phyloP scores from a whole-genome alignment of 2,888 invertebrate species.

The Leucozona laternaria region DNA sequence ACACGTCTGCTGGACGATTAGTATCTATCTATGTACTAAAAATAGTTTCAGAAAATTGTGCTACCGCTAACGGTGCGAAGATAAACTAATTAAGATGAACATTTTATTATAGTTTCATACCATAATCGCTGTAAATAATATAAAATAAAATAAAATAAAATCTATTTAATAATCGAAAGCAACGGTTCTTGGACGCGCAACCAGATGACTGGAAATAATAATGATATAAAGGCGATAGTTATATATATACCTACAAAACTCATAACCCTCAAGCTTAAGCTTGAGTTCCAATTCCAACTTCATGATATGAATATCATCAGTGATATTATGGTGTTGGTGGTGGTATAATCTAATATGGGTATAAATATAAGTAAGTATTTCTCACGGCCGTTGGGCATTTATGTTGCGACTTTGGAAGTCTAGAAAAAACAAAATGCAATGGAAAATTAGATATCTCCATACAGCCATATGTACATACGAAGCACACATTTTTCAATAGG shows the following conservation, averaged over 20 bases:
- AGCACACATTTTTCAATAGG: background rate
- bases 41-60: slow-evolving; percentile 57
- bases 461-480: background rate
- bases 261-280: slow-evolving; percentile 22
- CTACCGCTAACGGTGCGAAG: slow-evolving; percentile 58
- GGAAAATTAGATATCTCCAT: background rate
- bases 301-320: slow-evolving; percentile 2
- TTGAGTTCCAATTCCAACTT: slow-evolving; percentile 4
- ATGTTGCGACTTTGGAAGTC: slow-evolving; percentile 59
- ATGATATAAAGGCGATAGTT: background rate
- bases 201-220: slow-evolving; percentile 18
- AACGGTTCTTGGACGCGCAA: slow-evolving; percentile 40
- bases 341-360: slow-evolving; percentile 8
- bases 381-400: slow-evolving; percentile 60
- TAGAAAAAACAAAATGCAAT: slow-evolving; percentile 42
- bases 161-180: slow-evolving; percentile 53
- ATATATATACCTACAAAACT: background rate
- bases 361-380: slow-evolving; percentile 13
- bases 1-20: background rate
- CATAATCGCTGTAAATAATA: slow-evolving; percentile 36
- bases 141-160: slow-evolving; percentile 18
- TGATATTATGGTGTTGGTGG: background rate
- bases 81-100: slow-evolving; percentile 60
- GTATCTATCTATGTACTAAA: slow-evolving; percentile 14
- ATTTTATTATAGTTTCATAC: slow-evolving; percentile 40